Evolutionary conservation across 2,797 vertebrate genomes (phyloP), one percentile per base, ranked within the genome.

Genomic region (Amniataba percoides): DNA sequence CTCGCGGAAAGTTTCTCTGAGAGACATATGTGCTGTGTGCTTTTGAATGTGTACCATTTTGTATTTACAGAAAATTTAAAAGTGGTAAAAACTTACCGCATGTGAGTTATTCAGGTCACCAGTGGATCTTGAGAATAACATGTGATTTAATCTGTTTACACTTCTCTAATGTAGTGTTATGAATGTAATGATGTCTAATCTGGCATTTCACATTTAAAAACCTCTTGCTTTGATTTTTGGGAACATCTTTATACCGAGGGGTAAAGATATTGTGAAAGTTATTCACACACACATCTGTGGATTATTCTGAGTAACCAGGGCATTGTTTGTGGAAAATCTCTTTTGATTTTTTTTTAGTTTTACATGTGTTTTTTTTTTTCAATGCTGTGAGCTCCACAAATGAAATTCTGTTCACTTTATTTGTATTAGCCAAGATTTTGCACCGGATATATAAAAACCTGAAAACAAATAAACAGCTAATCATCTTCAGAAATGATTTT

Each of bases 41-140:
- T 21, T 34, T 14, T 45, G 13, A 58, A 73, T 49, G 11, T 0
- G 2, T 6, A 31, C 15, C 1, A 45, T 58, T 40, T 62, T 61
- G 23, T 23, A 39, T 57, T 39, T 76, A 18, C n/a, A 16, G 51
- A 23, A 31, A 21, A 15, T 66, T 15, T 39, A 10, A 18, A 71
- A 51, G n/a, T 48, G 39, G 3, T 48, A 19, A 34, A 46, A 51
- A 19, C 2, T 0, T n/a, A 10, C 19, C 27, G 3, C 8, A 5
- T 18, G 0, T 16, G 31, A 74, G 19, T 40, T 13, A 14, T 55
- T 65, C 9, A 45, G 39, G 19, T 55, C 46, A 43, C 18, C 10
- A 25, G 34, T 40, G 11, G 16, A 14, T 74, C 8, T 48, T 68
- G 18, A 70, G 46, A 39, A 39, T 43, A 60, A 39, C 34, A 53